These are phyloP conservation scores for Lutraria lutraria DNA, from an alignment of 2,888 invertebrate species.

Conservation along the genomic window DNA sequence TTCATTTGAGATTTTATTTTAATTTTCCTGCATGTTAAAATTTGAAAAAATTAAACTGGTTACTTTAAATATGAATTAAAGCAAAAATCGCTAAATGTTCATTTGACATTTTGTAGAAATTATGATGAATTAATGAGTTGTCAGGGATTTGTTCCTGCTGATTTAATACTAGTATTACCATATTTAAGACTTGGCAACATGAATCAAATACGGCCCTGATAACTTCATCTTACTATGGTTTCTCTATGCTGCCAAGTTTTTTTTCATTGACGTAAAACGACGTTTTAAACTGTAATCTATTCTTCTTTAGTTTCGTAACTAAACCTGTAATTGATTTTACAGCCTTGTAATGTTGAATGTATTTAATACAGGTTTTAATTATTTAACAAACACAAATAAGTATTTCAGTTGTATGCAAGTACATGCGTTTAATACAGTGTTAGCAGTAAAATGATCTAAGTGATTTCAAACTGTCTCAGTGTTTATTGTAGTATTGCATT, in stretches of 20 bases:
- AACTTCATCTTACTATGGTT: background rate
- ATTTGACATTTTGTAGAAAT: no score
- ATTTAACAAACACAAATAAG: background rate
- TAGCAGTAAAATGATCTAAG: background rate
- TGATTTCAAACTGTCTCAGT: background rate
- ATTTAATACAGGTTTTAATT: background rate
- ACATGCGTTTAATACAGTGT: constrained; percentile 8
- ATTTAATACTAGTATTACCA: background rate
- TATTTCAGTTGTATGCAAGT: background rate
- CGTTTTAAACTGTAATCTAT: constrained; percentile 2
- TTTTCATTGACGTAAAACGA: background rate
- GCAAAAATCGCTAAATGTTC: no score
- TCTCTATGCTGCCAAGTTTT: background rate
- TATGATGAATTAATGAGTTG: background rate
- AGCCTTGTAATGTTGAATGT: constrained; percentile 3
- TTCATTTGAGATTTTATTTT: no score
- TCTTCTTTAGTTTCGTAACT: background rate
- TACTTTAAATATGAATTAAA: no score
- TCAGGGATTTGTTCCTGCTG: background rate
- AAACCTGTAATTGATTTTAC: background rate
- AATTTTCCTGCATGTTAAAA: no score
- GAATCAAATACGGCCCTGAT: background rate
- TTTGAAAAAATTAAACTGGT: no score
- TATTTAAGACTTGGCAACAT: background rate
- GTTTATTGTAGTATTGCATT: background rate